Evolutionary conservation across 92 coral and sea anemone species (phyloP).

Genomic region (Siderastrea siderea): DNA sequence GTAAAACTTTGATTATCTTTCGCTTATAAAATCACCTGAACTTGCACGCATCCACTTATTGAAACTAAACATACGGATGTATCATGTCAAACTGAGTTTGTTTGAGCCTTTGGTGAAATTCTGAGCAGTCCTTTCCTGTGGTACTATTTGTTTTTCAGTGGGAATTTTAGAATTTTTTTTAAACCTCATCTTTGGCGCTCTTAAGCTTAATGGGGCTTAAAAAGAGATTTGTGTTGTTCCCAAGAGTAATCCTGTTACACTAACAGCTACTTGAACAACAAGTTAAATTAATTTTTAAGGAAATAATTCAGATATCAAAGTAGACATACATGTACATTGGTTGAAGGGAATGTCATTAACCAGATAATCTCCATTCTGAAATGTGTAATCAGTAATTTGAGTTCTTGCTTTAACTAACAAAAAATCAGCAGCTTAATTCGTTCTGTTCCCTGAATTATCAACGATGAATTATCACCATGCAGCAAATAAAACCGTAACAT

Average conservation of each 20-base stretch:
- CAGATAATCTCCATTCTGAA: not conserved
- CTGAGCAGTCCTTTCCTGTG: not conserved
- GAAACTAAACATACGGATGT: too few species aligned
- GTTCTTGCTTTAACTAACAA: not conserved
- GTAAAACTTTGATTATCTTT: too few species aligned
- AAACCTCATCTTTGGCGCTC: not conserved
- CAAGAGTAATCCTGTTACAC: not conserved
- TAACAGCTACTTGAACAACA: not conserved
- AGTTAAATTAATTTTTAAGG: not conserved
- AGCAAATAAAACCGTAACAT: too few species aligned
- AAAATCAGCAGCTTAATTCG: not conserved
- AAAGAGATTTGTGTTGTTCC: not conserved
- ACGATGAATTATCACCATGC: too few species aligned
- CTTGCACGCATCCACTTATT: too few species aligned
- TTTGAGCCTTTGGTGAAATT: too few species aligned
- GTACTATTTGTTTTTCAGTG: not conserved
- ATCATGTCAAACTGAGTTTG: too few species aligned
- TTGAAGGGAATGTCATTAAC: not conserved
- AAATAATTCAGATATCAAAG: not conserved
- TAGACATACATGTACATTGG: not conserved
- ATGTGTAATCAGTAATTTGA: slow-evolving; percentile 1
- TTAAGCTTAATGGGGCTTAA: slow-evolving; percentile 1
- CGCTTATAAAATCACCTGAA: too few species aligned
- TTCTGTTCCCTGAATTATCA: not conserved
- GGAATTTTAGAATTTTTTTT: not conserved